phyloP scores from a whole-genome alignment of 1,140 invertebrate species.

The Archegozetes longisetosus region DNA sequence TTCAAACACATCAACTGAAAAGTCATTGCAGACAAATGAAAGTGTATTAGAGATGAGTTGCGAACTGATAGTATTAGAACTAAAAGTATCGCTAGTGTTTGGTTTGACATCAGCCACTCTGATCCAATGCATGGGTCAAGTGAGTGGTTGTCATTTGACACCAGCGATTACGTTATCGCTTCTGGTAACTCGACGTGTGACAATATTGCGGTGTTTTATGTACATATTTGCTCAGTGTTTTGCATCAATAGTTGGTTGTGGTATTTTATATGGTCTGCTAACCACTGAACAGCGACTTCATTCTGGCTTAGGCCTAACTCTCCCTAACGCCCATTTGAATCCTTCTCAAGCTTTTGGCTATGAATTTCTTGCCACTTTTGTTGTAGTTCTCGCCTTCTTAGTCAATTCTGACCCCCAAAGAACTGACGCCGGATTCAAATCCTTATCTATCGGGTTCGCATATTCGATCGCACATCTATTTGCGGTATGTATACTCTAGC shows the following conservation, averaged over 20 bases:
- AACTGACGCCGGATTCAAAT: slow-evolving; percentile 21
- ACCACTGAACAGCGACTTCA: not conserved
- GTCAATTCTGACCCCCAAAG: slow-evolving; percentile 20
- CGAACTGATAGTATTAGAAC: not conserved
- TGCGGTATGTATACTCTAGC: slow-evolving; percentile 41
- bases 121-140: slow-evolving; percentile 26
- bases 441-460: slow-evolving; percentile 37
- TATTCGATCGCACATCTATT: slow-evolving; percentile 41
- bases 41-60: not conserved
- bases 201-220: slow-evolving; percentile 24
- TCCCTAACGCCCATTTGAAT: slow-evolving; percentile 7
- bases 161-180: slow-evolving; percentile 28
- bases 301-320: slow-evolving; percentile 25
- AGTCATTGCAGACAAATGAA: not conserved
- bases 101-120: slow-evolving; percentile 30
- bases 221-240: slow-evolving; percentile 24
- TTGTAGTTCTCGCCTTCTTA: slow-evolving; percentile 23
- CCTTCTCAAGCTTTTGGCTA: slow-evolving; percentile 22
- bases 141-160: slow-evolving; percentile 34
- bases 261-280: slow-evolving; percentile 19
- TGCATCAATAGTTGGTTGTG: slow-evolving; percentile 30
- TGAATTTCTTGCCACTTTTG: slow-evolving; percentile 23
- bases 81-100: slow-evolving; percentile 24
- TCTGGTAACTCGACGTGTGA: slow-evolving; percentile 29
- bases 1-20: not conserved